A percentile compares a stretch with the other conserved stretches of the same genome.
Conservation (phyloP, 2,797 vertebrate genomes). For the Dallia pectoralis region DNA sequence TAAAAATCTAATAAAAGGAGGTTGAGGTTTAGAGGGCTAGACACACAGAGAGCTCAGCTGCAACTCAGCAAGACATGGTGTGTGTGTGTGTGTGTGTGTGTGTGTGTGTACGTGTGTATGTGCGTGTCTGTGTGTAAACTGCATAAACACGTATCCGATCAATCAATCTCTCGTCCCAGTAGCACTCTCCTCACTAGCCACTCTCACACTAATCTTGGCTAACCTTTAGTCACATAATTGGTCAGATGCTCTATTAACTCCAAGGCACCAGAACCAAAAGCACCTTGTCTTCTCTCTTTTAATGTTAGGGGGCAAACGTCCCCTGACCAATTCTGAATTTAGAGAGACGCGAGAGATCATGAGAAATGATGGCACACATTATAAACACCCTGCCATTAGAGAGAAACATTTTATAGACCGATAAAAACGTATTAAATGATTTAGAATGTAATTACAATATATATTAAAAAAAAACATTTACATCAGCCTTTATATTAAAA, state of each 20-base stretch:
- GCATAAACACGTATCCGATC: constrained; percentile 17
- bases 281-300: neutral
- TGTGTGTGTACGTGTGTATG: neutral
- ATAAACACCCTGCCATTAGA: neutral
- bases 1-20: constrained; percentile 7
- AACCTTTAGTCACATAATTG: neutral
- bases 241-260: neutral
- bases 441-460: neutral
- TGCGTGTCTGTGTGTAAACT: neutral
- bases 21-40: neutral
- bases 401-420: neutral
- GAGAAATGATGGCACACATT: too few species aligned
- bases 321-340: too few species aligned
- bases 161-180: constrained; percentile 10
- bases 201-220: neutral
- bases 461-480: neutral
- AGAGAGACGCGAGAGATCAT: too few species aligned
- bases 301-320: too few species aligned
- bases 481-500: neutral
- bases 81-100: neutral
- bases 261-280: neutral
- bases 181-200: neutral
- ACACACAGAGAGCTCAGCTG: neutral
- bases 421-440: neutral
- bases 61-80: neutral